Percentiles rank a stretch among this genome's conserved stretches.
phyloP scores from a whole-genome alignment of 2,797 vertebrate genomes.

The Falco cherrug region DNA sequence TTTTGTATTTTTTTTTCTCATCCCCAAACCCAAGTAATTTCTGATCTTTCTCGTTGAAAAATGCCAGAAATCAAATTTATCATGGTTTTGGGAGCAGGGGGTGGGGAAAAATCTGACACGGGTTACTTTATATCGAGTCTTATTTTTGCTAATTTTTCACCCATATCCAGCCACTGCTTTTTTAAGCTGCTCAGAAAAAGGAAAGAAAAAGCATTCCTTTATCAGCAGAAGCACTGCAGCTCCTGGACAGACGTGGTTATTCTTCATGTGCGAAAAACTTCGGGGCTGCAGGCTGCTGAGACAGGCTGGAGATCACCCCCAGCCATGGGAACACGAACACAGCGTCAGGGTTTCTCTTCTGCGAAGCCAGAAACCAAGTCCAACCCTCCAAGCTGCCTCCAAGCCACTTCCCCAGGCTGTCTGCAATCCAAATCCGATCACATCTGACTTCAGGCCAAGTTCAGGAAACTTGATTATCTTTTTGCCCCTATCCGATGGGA shows the following conservation, averaged over 20 bases:
- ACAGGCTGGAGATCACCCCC: not conserved
- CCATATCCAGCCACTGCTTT: not conserved
- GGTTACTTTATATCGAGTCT: not conserved
- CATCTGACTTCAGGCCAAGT: constrained; percentile 27
- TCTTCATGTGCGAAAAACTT: not conserved
- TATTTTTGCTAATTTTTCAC: not conserved
- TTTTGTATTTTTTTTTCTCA: not conserved
- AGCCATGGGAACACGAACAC: not conserved
- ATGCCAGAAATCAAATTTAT: not conserved
- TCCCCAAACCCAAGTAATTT: not conserved
- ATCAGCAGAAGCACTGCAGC: not conserved
- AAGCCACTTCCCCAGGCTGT: not conserved
- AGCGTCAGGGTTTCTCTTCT: not conserved
- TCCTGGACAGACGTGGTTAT: not conserved
- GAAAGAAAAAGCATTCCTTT: not conserved
- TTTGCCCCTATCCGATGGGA: not conserved
- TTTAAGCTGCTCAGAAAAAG: not conserved
- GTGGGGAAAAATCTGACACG: not conserved
- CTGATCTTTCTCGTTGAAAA: not conserved
- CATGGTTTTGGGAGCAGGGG: not conserved
- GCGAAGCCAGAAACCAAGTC: not conserved
- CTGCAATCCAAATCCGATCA: constrained; percentile 20
- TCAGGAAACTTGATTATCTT: constrained; percentile 45
- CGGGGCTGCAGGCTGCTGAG: not conserved
- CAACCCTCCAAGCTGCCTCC: not conserved